These are phyloP conservation scores for Chrysaora quinquecirrha DNA, from an alignment of 30 jellyfish, hydroid and myxozoan species.

Conservation along the genomic window DNA sequence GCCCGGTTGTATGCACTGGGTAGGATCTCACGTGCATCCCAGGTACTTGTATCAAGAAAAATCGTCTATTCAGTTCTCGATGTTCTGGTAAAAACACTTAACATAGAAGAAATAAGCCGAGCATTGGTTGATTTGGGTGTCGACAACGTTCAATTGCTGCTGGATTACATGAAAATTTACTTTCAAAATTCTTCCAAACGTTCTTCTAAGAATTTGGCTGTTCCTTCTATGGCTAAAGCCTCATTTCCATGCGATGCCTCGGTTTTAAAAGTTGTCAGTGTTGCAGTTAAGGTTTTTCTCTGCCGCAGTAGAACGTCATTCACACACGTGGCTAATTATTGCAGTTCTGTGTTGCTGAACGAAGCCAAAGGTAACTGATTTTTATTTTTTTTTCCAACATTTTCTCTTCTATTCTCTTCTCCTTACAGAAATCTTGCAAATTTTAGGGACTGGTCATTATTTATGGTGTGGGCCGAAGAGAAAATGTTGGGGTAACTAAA, in stretches of 20 bases:
- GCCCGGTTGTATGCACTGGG: slow-evolving; percentile 57
- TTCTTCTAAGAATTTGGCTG: not conserved
- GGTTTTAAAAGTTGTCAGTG: slow-evolving; percentile 43
- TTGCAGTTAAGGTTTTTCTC: slow-evolving; percentile 38
- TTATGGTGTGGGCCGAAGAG: too few relatives aligned
- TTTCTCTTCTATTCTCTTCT: too few relatives aligned
- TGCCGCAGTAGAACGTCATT: slow-evolving; percentile 41
- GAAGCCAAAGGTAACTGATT: slow-evolving; percentile 65
- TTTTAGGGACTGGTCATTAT: too few relatives aligned
- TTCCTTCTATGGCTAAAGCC: not conserved
- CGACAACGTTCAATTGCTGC: slow-evolving; percentile 29
- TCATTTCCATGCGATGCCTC: not conserved
- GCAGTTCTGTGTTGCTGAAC: slow-evolving; percentile 20
- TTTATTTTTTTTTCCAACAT: too few relatives aligned
- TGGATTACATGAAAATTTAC: slow-evolving; percentile 29
- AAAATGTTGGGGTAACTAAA: too few relatives aligned
- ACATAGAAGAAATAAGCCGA: slow-evolving; percentile 41
- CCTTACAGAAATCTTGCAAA: too few relatives aligned
- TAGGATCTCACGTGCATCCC: slow-evolving; percentile 13
- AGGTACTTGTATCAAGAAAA: slow-evolving; percentile 23
- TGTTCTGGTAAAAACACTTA: slow-evolving; percentile 51
- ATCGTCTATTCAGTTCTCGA: slow-evolving; percentile 56
- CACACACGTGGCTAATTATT: slow-evolving; percentile 40
- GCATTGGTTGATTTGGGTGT: slow-evolving; percentile 74
- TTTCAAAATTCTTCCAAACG: not conserved